phyloP scores from a whole-genome alignment of 2,113 vertebrate species.

The Pampusana beccarii region DNA sequence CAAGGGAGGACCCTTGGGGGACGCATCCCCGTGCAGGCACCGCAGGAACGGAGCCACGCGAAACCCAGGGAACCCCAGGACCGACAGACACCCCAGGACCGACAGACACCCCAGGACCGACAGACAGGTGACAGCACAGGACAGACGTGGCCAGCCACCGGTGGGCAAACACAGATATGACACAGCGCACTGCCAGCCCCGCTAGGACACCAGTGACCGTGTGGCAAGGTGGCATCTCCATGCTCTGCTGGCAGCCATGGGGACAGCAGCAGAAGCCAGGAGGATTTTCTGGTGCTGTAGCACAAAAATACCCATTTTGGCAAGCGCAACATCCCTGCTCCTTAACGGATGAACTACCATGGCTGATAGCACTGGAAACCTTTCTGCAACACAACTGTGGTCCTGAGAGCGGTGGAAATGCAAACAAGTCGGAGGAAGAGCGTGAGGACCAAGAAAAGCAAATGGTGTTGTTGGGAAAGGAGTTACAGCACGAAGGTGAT shows the following conservation, averaged over 20 bases:
- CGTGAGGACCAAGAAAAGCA: neutral
- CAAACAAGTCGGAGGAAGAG: neutral
- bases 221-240: neutral
- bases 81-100: neutral
- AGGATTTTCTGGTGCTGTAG: neutral
- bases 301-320: neutral
- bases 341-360: fast-evolving
- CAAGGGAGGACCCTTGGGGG: neutral
- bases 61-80: neutral
- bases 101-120: neutral
- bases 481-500: neutral
- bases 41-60: neutral
- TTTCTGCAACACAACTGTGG: neutral
- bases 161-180: neutral
- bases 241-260: neutral
- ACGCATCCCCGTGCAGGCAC: neutral
- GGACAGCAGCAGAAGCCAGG: neutral
- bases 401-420: neutral
- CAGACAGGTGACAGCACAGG: neutral
- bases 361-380: neutral
- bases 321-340: neutral
- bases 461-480: neutral
- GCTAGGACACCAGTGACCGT: neutral
- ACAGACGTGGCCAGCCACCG: neutral
- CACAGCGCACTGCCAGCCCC: neutral